Conservation (phyloP, 1,140 invertebrate genomes). For the Lasioglossum albipes region DNA sequence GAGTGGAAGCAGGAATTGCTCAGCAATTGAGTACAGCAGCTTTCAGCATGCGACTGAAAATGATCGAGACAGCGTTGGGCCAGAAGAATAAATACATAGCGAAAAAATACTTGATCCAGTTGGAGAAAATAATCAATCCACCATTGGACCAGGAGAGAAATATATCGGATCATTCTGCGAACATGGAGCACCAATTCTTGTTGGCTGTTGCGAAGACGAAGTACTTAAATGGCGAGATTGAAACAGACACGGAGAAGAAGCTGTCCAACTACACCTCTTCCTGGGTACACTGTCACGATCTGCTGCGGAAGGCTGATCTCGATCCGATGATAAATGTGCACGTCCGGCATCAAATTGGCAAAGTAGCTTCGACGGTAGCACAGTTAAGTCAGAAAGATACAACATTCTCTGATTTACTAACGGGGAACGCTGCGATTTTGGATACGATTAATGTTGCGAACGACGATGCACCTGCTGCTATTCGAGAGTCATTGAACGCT, state of each 20-base stretch:
- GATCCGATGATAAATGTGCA: constrained; percentile 14
- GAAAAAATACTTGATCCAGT: constrained; percentile 66
- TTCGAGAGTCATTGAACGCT: constrained; percentile 38
- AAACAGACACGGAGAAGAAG: constrained; percentile 20
- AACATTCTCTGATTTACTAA: constrained; percentile 32
- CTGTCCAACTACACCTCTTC: constrained; percentile 51
- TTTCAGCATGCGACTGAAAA: constrained; percentile 57
- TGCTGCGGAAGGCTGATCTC: constrained; percentile 15
- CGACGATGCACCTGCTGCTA: constrained; percentile 3
- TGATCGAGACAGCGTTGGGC: constrained; percentile 74
- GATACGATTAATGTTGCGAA: constrained; percentile 20
- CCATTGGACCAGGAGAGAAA: no score
- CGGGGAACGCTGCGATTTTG: constrained; percentile 17
- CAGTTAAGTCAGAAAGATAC: constrained; percentile 41
- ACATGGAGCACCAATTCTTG: constrained; percentile 38
- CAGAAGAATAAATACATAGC: constrained; percentile 76
- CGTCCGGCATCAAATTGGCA: constrained; percentile 54
- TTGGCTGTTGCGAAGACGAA: constrained; percentile 54
- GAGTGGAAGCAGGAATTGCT: not conserved
- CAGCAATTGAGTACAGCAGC: not conserved
- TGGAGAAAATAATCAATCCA: not conserved
- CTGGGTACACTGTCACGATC: constrained; percentile 58
- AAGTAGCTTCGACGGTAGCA: constrained; percentile 48
- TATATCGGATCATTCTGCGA: not conserved
- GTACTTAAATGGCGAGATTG: constrained; percentile 59